A percentile compares a stretch with the other conserved stretches of the same genome.
phyloP scores from a whole-genome alignment of 2,888 invertebrate species.

The Aspidiotus rigidus region DNA sequence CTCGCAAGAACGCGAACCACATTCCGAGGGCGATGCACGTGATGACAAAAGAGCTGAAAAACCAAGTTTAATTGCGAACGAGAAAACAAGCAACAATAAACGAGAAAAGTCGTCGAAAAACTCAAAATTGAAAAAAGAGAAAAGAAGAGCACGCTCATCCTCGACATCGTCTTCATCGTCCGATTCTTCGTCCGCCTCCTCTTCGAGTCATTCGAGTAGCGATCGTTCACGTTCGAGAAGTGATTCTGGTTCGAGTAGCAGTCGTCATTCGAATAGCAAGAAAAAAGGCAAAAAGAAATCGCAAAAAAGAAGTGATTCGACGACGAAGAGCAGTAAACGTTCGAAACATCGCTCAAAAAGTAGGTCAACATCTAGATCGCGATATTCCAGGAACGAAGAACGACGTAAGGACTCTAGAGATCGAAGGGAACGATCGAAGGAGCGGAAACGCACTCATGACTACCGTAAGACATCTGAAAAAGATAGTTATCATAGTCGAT shows the following conservation, averaged over 20 bases:
- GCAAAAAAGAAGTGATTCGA: neutral
- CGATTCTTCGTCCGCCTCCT: slow-evolving; percentile 7
- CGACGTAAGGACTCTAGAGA: neutral
- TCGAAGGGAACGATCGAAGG: neutral
- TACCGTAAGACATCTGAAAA: slow-evolving; percentile 4
- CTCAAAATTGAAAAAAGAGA: neutral
- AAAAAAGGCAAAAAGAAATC: slow-evolving; percentile 5
- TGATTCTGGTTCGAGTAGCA: neutral
- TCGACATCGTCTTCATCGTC: slow-evolving; percentile 19
- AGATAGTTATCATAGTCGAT: slow-evolving; percentile 15
- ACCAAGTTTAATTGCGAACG: slow-evolving; percentile 1
- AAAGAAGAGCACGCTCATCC: slow-evolving; percentile 2
- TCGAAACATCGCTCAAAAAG: neutral
- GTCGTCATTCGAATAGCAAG: neutral
- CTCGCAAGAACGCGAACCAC: no score
- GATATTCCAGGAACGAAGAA: slow-evolving; percentile 7
- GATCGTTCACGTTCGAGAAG: neutral
- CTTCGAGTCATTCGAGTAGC: neutral
- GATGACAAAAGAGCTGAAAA: neutral
- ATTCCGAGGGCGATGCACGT: no score
- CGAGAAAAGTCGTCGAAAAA: neutral
- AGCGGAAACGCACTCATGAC: neutral
- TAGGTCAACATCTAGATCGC: slow-evolving; percentile 11
- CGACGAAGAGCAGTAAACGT: neutral
- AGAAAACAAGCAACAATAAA: neutral